Percentiles rank a stretch among this genome's conserved stretches.
phyloP scores from a whole-genome alignment of 64 coral and sea anemone genomes.

The Actinia equina region DNA sequence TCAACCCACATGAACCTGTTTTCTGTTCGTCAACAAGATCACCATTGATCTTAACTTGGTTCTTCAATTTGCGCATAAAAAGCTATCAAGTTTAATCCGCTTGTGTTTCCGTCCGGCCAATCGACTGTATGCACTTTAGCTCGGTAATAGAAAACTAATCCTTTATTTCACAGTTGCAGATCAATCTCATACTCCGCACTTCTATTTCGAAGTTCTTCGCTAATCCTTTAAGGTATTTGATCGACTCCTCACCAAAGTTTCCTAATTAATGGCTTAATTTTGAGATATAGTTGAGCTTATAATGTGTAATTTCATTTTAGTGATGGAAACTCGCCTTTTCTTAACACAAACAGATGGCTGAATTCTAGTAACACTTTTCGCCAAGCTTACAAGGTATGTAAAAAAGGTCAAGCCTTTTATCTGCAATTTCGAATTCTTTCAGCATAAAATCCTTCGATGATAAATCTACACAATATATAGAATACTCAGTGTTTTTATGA shows the following conservation, averaged over 20 bases:
- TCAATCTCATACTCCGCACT: background rate
- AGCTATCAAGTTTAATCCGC: conserved; percentile 1
- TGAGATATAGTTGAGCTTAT: background rate
- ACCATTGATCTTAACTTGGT: background rate
- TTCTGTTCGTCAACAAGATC: background rate
- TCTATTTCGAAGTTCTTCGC: background rate
- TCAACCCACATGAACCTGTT: background rate
- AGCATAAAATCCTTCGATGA: background rate
- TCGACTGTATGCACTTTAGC: background rate
- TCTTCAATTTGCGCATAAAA: background rate
- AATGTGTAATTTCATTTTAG: background rate
- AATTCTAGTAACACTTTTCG: background rate
- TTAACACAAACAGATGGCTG: background rate
- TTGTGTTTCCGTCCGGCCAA: background rate
- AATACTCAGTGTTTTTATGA: background rate
- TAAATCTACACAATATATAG: background rate
- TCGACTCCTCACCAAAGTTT: background rate
- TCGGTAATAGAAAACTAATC: background rate
- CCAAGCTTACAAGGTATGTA: background rate
- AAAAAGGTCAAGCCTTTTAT: background rate
- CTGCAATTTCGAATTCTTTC: background rate
- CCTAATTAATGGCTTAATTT: background rate
- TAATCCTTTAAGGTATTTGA: background rate
- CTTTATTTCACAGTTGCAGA: background rate
- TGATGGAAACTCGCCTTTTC: background rate